Conservation (phyloP, 2,797 vertebrate species). For the Chanos chanos region DNA sequence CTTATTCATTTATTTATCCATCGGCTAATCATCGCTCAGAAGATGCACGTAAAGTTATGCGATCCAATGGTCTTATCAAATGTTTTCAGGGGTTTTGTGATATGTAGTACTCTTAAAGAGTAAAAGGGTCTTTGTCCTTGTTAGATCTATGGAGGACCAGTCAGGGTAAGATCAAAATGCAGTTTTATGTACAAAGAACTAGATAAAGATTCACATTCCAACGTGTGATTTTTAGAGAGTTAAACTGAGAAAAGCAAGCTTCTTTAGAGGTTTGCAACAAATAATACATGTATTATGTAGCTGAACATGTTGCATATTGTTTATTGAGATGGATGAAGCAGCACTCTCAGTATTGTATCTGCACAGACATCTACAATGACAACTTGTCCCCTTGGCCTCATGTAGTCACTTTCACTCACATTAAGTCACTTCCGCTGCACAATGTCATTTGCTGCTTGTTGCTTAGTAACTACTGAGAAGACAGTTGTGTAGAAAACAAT, state of each 20-base stretch:
- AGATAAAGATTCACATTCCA: conserved; percentile 35
- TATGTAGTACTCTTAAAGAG: too few species aligned
- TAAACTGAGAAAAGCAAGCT: too few species aligned
- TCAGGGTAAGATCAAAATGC: conserved; percentile 1
- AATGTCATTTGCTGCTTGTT: conserved; percentile 60
- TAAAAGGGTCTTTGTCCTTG: too few species aligned
- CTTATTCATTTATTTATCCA: conserved; percentile 58
- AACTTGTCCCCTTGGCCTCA: conserved; percentile 42
- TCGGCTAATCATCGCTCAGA: conserved; percentile 67
- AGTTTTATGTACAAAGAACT: conserved; percentile 46
- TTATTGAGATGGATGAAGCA: too few species aligned
- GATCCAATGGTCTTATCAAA: conserved; percentile 28
- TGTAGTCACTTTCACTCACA: conserved; percentile 52
- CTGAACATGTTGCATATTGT: too few species aligned
- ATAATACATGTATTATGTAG: too few species aligned
- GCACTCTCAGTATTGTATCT: not conserved
- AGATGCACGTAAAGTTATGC: conserved; percentile 60
- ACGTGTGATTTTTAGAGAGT: too few species aligned
- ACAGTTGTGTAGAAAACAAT: conserved; percentile 59
- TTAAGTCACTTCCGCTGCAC: conserved; percentile 60
- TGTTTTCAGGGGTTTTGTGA: conserved; percentile 13
- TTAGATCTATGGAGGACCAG: too few species aligned
- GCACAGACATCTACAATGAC: conserved; percentile 35
- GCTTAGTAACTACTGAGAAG: conserved; percentile 67
- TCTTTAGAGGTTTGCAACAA: too few species aligned